phyloP scores from a whole-genome alignment of 2,113 vertebrate species.

The Malurus melanocephalus region DNA sequence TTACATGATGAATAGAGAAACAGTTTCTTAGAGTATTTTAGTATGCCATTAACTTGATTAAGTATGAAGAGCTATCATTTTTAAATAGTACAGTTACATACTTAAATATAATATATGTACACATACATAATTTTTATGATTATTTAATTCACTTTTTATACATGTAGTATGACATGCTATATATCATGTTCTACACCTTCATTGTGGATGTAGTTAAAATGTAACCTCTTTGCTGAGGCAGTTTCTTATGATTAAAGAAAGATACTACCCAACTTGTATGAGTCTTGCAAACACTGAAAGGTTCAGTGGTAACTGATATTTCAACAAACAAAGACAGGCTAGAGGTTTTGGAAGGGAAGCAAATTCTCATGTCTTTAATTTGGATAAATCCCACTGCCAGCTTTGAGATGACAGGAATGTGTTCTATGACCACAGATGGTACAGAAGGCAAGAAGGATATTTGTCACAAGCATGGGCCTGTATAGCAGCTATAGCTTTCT shows the following conservation, averaged over 20 bases:
- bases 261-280: not conserved
- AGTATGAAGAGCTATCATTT: not conserved
- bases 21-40: not conserved
- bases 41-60: slow-evolving; percentile 7
- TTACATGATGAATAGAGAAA: not conserved
- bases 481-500: not conserved
- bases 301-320: not conserved
- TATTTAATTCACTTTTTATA: not conserved
- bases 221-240: not conserved
- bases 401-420: not conserved
- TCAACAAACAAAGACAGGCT: not conserved
- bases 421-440: not conserved
- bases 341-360: not conserved
- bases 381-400: not conserved
- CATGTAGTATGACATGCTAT: not conserved
- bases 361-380: not conserved
- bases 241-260: not conserved
- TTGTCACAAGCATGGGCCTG: not conserved
- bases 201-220: not conserved
- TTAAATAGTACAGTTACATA: not conserved
- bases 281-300: not conserved
- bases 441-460: not conserved
- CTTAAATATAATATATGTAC: not conserved
- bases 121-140: not conserved
- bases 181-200: not conserved